Evolutionary conservation across 2,888 invertebrate genomes (phyloP), one percentile per base, ranked within the genome.

Genomic region (Agonopterix alstromeriana): DNA sequence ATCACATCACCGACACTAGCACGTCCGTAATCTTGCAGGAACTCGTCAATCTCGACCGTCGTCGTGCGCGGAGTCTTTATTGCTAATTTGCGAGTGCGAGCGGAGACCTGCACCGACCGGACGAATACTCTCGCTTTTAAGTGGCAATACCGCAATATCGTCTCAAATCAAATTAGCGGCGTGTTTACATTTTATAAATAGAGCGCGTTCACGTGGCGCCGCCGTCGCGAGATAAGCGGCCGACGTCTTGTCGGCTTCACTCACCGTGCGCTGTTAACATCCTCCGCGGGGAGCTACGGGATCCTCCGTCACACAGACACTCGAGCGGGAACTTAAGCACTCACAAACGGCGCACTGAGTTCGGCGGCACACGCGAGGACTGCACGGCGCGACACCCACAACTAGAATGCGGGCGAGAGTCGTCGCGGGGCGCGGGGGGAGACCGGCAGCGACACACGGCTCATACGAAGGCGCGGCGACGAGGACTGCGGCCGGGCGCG

Each of bases 201-300:
- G 83, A 82, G 82, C 75, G 72, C 67, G 73, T 83, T 88, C 88
- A 87, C 87, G 86, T 88, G 87, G 86, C 78, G 77, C 77, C 78
- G 77, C 77, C 71, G 66, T 58, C 63, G 59, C 61, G 65, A 74
- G 81, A 82, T 80, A 82, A 81, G 78, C 64, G 75, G 63, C 70
- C 12, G 67, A 62, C 67, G 69, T 67, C 70, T 69, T 60, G 62
- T 58, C 65, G 65, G 61, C 64, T 67, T 70, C 77, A 87, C 88
- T 88, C 80, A 88, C 88, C 88, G 86, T 86, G 82, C 74, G 85
- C 88, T 88, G 87, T 84, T 85, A 87, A 87, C 88, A 88, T 88
- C 86, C 87, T 88, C 88, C 77, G 85, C 78, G 77, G 72, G 72
- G 65, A 73, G 73, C 65, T 69, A 75, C 78, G 60, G 77, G 81